Conservation (phyloP, 2,113 vertebrate species). For the Smithornis capensis region DNA sequence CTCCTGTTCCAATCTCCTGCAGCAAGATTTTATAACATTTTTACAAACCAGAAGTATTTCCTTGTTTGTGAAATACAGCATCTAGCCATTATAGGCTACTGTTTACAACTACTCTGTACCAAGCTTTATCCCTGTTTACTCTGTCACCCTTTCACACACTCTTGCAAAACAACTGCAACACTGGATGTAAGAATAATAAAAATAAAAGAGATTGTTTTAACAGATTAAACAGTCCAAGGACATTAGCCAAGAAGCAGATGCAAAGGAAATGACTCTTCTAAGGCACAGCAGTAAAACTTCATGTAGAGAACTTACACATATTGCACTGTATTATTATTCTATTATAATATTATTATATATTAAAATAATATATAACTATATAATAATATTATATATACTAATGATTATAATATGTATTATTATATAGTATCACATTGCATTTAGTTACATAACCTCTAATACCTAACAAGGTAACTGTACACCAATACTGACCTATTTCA, state of each 20-base stretch:
- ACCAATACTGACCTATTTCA: neutral
- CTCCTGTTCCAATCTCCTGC: conserved; percentile 95
- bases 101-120: neutral
- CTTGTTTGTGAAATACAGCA: neutral
- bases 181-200: neutral
- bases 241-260: neutral
- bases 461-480: neutral
- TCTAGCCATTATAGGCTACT: neutral
- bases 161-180: neutral
- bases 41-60: neutral
- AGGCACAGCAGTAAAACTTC: neutral
- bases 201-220: neutral
- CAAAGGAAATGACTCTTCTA: neutral
- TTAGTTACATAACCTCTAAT: neutral
- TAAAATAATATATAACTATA: too few relatives aligned
- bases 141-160: neutral
- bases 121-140: neutral
- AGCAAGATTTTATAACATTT: conserved; percentile 20
- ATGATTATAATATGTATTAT: too few relatives aligned
- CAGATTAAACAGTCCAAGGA: neutral
- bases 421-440: fast-evolving
- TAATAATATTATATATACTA: too few relatives aligned
- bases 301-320: neutral
- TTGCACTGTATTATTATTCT: too few relatives aligned
- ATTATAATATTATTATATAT: too few relatives aligned